phyloP scores from a whole-genome alignment of 2,888 invertebrate genomes.

The Chymomyza caudatula region DNA sequence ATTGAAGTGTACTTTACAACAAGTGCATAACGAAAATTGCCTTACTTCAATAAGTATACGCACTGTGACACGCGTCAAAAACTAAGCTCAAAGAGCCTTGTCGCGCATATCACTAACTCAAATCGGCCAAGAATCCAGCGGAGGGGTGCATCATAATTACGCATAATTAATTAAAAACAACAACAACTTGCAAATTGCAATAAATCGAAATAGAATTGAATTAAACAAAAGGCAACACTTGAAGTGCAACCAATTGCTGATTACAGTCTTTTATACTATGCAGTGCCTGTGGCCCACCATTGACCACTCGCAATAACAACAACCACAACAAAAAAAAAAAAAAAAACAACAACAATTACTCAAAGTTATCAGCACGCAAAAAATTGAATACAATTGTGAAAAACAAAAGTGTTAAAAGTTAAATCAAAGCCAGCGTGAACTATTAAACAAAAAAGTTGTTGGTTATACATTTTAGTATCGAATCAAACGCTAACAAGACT shows the following conservation, averaged over 20 bases:
- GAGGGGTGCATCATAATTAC: constrained; percentile 29
- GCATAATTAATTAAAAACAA: constrained; percentile 40
- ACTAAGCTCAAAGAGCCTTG: not conserved
- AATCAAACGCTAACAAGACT: constrained; percentile 19
- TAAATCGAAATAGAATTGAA: too few relatives aligned
- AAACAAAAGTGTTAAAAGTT: constrained; percentile 29
- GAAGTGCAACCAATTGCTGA: constrained; percentile 30
- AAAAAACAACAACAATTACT: constrained; percentile 5
- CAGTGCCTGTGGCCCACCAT: not conserved
- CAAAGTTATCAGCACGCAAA: constrained; percentile 32
- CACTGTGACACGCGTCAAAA: not conserved
- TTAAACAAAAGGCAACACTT: constrained; percentile 10
- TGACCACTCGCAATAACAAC: not conserved
- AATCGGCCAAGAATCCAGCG: constrained; percentile 22
- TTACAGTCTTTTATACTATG: constrained; percentile 4
- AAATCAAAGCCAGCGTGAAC: constrained; percentile 12
- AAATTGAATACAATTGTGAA: constrained; percentile 26
- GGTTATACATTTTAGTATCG: constrained; percentile 4
- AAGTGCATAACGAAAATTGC: not conserved
- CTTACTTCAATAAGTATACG: not conserved
- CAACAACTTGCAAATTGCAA: constrained; percentile 10
- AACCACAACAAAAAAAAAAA: too few relatives aligned
- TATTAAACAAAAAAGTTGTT: not conserved
- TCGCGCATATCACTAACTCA: not conserved
- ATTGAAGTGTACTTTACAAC: constrained; percentile 1